A percentile compares a stretch with the other conserved stretches of the same genome.
These are phyloP conservation scores for Dendroctonus valens DNA, from an alignment of 1,140 invertebrate genomes.

Conservation along the genomic window DNA sequence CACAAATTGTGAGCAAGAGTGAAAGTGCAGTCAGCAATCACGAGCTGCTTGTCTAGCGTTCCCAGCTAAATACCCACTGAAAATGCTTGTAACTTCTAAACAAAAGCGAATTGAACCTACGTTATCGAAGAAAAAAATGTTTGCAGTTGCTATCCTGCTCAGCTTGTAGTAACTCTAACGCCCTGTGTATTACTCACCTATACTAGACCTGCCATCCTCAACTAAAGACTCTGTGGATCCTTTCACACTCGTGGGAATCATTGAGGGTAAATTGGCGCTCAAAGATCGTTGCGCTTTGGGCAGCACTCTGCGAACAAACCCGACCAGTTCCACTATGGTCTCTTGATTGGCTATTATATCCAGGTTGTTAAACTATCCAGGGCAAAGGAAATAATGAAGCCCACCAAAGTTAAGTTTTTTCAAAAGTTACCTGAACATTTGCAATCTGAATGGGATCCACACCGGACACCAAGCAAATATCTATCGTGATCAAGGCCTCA, in stretches of 20 bases:
- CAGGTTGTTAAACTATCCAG: conserved; percentile 76
- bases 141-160: neutral
- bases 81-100: too few species aligned
- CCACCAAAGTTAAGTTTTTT: neutral
- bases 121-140: too few species aligned
- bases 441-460: conserved; percentile 70
- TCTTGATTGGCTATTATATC: conserved; percentile 97
- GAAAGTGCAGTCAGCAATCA: too few species aligned
- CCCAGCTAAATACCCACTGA: too few species aligned
- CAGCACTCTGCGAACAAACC: conserved; percentile 77
- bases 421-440: conserved; percentile 63
- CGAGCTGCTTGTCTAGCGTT: too few species aligned
- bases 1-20: too few species aligned
- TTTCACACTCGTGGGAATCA: conserved; percentile 27
- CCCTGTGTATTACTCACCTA: conserved; percentile 13
- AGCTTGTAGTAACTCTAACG: neutral
- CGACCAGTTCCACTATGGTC: conserved; percentile 88
- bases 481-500: conserved; percentile 83
- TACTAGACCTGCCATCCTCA: conserved; percentile 38
- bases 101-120: neutral
- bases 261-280: conserved; percentile 44
- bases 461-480: conserved; percentile 72
- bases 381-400: neutral
- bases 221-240: conserved; percentile 38
- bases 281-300: conserved; percentile 51